phyloP scores from a whole-genome alignment of 2,888 invertebrate genomes.

The Amiota minor region DNA sequence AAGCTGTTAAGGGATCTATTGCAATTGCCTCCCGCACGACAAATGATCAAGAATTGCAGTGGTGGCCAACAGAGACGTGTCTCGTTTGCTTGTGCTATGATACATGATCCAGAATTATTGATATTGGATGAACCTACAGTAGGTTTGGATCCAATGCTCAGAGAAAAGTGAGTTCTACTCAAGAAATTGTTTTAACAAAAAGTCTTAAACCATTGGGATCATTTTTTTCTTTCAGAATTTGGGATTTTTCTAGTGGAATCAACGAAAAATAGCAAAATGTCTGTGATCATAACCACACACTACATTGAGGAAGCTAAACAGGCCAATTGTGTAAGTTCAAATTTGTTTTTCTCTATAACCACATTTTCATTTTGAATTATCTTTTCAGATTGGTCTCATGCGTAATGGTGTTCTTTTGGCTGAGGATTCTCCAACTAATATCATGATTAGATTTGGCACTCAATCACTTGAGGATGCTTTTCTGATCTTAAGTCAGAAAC shows the following conservation, averaged over 20 bases:
- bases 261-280: constrained; percentile 80
- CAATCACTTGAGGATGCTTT: constrained; percentile 91
- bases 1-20: constrained; percentile 81
- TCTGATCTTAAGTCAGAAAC: constrained; percentile 81
- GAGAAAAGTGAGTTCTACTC: constrained; percentile 79
- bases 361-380: not conserved
- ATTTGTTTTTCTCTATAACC: not conserved
- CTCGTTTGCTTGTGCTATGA: constrained; percentile 89
- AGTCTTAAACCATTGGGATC: not conserved
- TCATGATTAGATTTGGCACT: constrained; percentile 81
- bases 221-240: constrained; percentile 79
- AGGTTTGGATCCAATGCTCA: constrained; percentile 91
- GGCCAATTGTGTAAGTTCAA: constrained; percentile 80
- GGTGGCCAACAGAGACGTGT: constrained; percentile 93
- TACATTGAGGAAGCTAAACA: constrained; percentile 94
- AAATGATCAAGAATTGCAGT: constrained; percentile 82
- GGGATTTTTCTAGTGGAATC: constrained; percentile 87
- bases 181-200: not conserved
- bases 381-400: constrained; percentile 87
- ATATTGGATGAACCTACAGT: constrained; percentile 95
- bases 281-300: constrained; percentile 94
- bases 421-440: constrained; percentile 84
- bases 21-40: constrained; percentile 82
- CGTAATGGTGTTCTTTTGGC: constrained; percentile 88
- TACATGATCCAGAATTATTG: constrained; percentile 90